Percentiles rank a stretch among this genome's conserved stretches.
phyloP scores from a whole-genome alignment of 2,888 invertebrate species.

The Clistopyga incitator region DNA sequence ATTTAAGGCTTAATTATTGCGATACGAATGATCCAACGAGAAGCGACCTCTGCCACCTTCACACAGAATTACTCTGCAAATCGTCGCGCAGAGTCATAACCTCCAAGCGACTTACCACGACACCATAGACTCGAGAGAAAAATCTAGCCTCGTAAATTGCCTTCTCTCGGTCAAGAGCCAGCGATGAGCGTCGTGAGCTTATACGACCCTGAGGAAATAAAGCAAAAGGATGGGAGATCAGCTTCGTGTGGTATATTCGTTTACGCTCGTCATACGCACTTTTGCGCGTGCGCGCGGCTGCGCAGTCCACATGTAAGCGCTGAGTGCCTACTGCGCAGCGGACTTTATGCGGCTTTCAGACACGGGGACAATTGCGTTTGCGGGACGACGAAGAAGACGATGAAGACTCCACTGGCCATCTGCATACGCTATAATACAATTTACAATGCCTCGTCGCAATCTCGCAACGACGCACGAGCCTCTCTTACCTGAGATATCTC shows the following conservation, averaged over 20 bases:
- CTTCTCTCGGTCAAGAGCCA: conserved; percentile 58
- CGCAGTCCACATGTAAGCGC: conserved; percentile 18
- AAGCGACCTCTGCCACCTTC: conserved; percentile 44
- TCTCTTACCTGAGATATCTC: conserved; percentile 32
- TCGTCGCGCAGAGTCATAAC: conserved; percentile 58
- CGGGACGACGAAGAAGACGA: conserved; percentile 69
- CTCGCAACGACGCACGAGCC: conserved; percentile 29
- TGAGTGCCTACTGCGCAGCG: conserved; percentile 35
- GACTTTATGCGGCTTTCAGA: conserved; percentile 66
- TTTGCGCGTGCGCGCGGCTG: conserved; percentile 11
- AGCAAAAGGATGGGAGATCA: conserved; percentile 47
- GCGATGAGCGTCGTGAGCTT: conserved; percentile 15
- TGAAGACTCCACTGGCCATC: conserved; percentile 57
- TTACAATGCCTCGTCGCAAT: conserved; percentile 73
- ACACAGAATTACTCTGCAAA: conserved; percentile 44
- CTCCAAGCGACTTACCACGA: conserved; percentile 33
- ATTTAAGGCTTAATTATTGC: not conserved
- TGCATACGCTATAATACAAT: conserved; percentile 77
- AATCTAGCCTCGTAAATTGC: conserved; percentile 69
- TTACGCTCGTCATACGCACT: conserved; percentile 54
- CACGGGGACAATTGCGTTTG: conserved; percentile 81
- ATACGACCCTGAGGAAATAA: conserved; percentile 44
- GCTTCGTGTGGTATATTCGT: conserved; percentile 55
- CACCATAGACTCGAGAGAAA: conserved; percentile 57
- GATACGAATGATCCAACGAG: conserved; percentile 21